These are phyloP conservation scores for Chaetorhynchus papuensis DNA, from an alignment of 2,113 vertebrate genomes.

Conservation along the genomic window DNA sequence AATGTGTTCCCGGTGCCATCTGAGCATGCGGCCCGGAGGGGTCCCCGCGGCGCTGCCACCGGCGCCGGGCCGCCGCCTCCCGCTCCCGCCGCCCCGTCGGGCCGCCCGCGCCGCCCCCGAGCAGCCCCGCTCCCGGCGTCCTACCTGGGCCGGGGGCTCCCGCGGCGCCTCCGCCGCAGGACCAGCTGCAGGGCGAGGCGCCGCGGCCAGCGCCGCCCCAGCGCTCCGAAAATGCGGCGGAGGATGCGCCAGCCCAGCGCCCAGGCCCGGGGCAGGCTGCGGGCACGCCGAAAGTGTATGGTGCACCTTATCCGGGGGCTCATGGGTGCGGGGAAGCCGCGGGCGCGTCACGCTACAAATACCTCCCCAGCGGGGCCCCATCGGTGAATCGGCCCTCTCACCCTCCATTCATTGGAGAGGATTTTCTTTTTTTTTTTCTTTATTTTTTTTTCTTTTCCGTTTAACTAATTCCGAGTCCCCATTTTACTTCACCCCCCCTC, in stretches of 20 bases:
- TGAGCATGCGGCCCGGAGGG: not conserved
- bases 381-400: not conserved
- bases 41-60: not conserved
- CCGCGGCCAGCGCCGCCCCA: not conserved
- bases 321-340: not conserved
- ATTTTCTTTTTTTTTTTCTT: not conserved
- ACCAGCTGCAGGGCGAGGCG: not conserved
- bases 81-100: not conserved
- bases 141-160: not conserved
- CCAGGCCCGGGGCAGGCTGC: not conserved
- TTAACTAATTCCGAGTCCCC: not conserved
- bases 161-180: not conserved
- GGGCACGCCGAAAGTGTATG: not conserved
- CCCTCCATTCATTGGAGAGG: conserved; percentile 33
- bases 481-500: not conserved
- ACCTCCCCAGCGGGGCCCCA: not conserved
- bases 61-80: not conserved
- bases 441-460: not conserved
- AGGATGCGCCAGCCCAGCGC: not conserved
- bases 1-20: not conserved
- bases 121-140: not conserved
- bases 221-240: not conserved
- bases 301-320: not conserved
- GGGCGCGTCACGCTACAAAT: not conserved
- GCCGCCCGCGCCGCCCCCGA: not conserved